These are phyloP conservation scores for Phylloscopus whistleri DNA, from an alignment of 2,113 vertebrate genomes.

Conservation along the genomic window DNA sequence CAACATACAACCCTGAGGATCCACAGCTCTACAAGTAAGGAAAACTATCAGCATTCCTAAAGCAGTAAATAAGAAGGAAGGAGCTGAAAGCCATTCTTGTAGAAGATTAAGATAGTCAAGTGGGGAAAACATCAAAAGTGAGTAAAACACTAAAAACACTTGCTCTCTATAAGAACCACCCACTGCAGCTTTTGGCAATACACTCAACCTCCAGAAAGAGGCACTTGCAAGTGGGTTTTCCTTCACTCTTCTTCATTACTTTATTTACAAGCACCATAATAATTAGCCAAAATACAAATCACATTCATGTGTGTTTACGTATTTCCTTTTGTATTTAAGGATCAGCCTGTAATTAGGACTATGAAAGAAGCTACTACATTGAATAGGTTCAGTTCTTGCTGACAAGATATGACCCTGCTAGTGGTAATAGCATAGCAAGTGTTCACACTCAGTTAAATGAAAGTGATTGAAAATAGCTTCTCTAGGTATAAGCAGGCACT, in stretches of 20 bases:
- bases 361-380: accelerated
- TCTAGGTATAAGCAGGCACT: background rate
- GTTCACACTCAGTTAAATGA: background rate
- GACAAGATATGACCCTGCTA: background rate
- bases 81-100: background rate
- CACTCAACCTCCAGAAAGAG: background rate
- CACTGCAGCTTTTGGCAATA: background rate
- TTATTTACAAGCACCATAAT: background rate
- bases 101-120: background rate
- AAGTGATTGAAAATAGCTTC: background rate
- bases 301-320: background rate
- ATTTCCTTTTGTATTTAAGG: background rate
- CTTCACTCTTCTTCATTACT: background rate
- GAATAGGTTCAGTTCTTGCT: background rate
- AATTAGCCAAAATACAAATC: background rate
- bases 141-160: background rate
- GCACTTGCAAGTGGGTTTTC: background rate
- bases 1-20: background rate
- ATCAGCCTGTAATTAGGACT: background rate
- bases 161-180: background rate
- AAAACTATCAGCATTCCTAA: background rate
- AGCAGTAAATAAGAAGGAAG: background rate
- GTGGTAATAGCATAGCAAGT: background rate
- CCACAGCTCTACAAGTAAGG: background rate
- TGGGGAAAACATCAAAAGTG: accelerated